These are phyloP conservation scores for Cyphomyrus discorhynchus DNA, from an alignment of 2,113 vertebrate genomes.

Conservation along the genomic window DNA sequence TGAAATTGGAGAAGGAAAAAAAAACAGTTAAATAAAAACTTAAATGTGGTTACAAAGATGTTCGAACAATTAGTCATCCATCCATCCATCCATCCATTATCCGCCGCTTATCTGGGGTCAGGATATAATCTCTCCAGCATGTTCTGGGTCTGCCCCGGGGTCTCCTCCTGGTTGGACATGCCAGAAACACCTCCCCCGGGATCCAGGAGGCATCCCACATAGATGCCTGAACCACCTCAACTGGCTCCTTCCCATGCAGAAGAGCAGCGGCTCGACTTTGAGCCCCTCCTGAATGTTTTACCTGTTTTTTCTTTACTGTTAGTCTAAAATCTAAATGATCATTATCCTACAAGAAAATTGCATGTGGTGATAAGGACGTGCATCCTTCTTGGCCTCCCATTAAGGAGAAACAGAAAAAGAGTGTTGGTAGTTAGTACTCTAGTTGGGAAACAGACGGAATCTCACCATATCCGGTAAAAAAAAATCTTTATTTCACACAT, in stretches of 20 bases:
- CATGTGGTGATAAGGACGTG: not conserved
- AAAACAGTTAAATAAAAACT: not conserved
- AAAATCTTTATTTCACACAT: not conserved
- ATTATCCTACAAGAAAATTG: not conserved
- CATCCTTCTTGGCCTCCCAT: not conserved
- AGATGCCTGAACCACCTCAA: not conserved
- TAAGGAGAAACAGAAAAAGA: not conserved
- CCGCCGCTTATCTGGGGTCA: not conserved
- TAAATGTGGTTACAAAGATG: not conserved
- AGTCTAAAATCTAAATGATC: not conserved
- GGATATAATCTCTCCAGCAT: not conserved
- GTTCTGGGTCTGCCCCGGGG: not conserved
- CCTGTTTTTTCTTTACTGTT: not conserved
- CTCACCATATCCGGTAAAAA: not conserved
- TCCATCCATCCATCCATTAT: not conserved
- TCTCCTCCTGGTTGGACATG: not conserved
- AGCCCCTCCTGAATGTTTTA: not conserved
- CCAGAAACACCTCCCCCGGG: not conserved
- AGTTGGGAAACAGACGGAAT: not conserved
- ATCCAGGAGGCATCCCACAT: too few relatives aligned
- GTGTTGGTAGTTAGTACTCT: not conserved
- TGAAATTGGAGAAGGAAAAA: not conserved
- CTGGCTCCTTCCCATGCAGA: not conserved
- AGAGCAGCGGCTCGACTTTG: not conserved
- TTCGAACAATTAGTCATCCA: not conserved